These are phyloP conservation scores for Tenthredo livida DNA, from an alignment of 2,888 invertebrate genomes.

Conservation along the genomic window DNA sequence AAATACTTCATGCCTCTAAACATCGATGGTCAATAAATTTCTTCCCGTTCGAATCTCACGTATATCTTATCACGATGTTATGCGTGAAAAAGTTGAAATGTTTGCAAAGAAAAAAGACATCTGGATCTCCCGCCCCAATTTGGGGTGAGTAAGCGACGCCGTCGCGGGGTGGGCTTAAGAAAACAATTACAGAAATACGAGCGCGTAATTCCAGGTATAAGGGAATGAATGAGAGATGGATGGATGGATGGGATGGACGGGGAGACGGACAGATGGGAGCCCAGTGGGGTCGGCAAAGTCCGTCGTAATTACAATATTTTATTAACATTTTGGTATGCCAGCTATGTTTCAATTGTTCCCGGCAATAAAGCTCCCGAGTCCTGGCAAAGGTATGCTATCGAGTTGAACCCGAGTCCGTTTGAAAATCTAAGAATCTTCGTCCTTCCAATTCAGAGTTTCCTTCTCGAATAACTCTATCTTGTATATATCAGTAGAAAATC, in stretches of 20 bases:
- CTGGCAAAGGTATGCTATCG: conserved; percentile 22
- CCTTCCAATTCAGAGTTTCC: background rate
- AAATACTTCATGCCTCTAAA: background rate
- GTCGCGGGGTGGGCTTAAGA: conserved; percentile 34
- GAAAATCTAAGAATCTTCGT: background rate
- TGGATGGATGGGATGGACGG: conserved; percentile 18
- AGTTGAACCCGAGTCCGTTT: conserved; percentile 25
- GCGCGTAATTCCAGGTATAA: conserved; percentile 50
- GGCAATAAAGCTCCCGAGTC: conserved; percentile 33
- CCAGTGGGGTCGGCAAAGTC: conserved; percentile 40
- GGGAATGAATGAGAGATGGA: conserved; percentile 50
- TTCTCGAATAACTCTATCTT: background rate
- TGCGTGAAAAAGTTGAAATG: background rate
- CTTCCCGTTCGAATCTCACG: background rate
- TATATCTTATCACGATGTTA: background rate
- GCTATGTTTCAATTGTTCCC: conserved; percentile 52
- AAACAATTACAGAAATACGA: conserved; percentile 53
- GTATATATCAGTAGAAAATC: background rate
- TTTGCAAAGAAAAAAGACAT: conserved; percentile 26
- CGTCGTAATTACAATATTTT: conserved; percentile 53
- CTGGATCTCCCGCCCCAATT: conserved; percentile 16
- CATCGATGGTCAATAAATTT: background rate
- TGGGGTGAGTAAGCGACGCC: conserved; percentile 20
- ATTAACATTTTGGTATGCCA: conserved; percentile 51
- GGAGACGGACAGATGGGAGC: conserved; percentile 32